phyloP scores from a whole-genome alignment of 2,888 invertebrate genomes.

The Phortica magna region DNA sequence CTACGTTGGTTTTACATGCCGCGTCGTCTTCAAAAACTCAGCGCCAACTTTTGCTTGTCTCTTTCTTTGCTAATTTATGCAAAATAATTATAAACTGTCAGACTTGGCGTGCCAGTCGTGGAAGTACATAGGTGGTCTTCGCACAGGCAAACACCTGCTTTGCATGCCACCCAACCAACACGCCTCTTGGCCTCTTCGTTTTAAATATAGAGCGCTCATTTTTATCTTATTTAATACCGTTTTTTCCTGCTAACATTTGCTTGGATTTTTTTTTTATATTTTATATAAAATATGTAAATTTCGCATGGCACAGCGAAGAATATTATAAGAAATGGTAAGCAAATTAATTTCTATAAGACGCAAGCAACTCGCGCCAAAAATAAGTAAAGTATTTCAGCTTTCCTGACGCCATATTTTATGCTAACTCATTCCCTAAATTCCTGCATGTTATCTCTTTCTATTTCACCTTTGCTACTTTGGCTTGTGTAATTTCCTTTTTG shows the following conservation, averaged over 20 bases:
- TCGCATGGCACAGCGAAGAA: conserved; percentile 20
- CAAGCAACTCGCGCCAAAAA: conserved; percentile 28
- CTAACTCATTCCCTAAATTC: background rate
- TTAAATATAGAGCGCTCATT: background rate
- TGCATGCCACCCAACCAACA: background rate
- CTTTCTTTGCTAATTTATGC: conserved; percentile 30
- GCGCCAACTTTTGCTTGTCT: conserved; percentile 11
- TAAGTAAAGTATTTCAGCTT: conserved; percentile 2
- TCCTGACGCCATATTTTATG: conserved; percentile 17
- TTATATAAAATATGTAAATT: conserved; percentile 40
- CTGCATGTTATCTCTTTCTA: background rate
- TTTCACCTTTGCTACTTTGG: background rate
- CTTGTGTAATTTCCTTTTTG: conserved; percentile 18
- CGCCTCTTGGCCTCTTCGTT: background rate
- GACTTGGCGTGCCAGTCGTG: background rate
- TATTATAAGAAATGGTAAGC: conserved; percentile 15
- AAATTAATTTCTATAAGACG: conserved; percentile 38
- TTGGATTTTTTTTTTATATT: conserved; percentile 25
- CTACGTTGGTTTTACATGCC: background rate
- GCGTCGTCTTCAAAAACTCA: background rate
- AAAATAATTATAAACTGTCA: conserved; percentile 36
- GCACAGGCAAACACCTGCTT: background rate
- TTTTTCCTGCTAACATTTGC: background rate
- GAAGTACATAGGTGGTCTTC: no score
- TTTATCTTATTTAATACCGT: background rate